Evolutionary conservation across 2,797 vertebrate species (phyloP), one percentile per base, ranked within the genome.

Genomic region (Dendrocincla fuliginosa): DNA sequence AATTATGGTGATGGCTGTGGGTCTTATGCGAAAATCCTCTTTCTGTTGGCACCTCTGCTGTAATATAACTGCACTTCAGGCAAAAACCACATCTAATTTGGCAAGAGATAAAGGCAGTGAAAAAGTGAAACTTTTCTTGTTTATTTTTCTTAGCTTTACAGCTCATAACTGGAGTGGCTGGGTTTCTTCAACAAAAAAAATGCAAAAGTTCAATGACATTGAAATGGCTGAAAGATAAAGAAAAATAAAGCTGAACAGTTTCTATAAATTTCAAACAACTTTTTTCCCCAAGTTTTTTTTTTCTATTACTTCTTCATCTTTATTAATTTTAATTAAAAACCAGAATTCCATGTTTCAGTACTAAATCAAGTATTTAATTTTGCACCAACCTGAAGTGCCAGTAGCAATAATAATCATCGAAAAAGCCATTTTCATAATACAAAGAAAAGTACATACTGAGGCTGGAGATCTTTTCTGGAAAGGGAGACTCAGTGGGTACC

Each of bases 141-240:
- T 92, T 94, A 25, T 94, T 92, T 92, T 87, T 92, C 84, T 87
- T 46, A 63, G 89, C 42, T 90, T 95, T 92, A 89, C 59, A 76
- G 77, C 59, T 95, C 84, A 83, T 94, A 89, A 61, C 35, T 47
- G 56, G 59, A 95, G 52, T 60, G 53, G 16, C 19, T 92, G 56
- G 60, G 52, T 89, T 95, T 91, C 87, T 68, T 60, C 46, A 30
- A 67, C 33, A 68, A 60, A 63, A 46, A 84, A 47, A 84, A 23
- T 0, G 1, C 12, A 41, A 56, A 60, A 61, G 52, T 61, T 73
- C 47, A 39, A 23, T 65, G 53, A 75, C 56, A 89, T 12, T 65
- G 56, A 76, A 85, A 85, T 20, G 80, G 15, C 63, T 74, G 63
- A 87, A 85, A 84, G 42, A 35, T 42, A 56, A 84, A 81, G 35